Evolutionary conservation across 1,140 invertebrate genomes (phyloP).

Genomic region (Drosophila sulfurigaster): DNA sequence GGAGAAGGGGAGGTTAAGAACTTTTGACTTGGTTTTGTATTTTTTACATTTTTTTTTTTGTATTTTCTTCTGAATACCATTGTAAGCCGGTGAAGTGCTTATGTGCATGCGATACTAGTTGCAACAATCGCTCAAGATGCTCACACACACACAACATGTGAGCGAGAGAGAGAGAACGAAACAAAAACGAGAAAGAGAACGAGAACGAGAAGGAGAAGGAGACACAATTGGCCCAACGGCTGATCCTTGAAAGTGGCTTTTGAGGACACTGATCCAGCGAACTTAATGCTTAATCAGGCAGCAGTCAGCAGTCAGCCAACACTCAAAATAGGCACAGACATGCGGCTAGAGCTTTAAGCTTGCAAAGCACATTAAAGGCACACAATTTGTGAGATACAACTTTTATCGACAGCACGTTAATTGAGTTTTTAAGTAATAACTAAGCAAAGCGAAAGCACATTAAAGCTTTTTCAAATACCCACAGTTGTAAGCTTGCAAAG

Average conservation of each 20-base stretch:
- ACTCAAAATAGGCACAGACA: too few species aligned
- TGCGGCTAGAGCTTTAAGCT: too few species aligned
- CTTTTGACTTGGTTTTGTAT: conserved; percentile 38
- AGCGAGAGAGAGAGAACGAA: too few species aligned
- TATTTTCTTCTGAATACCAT: conserved; percentile 32
- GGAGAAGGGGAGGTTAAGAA: not conserved
- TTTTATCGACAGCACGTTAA: too few species aligned
- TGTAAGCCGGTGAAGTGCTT: conserved; percentile 42
- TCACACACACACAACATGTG: too few species aligned
- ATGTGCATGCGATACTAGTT: conserved; percentile 35
- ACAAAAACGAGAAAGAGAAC: not conserved
- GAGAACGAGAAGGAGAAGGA: not conserved
- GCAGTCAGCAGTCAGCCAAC: not conserved
- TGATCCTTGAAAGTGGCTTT: conserved; percentile 34
- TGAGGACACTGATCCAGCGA: conserved; percentile 18
- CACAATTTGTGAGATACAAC: too few species aligned
- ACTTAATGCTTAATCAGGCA: not conserved
- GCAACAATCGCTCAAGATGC: conserved; percentile 41
- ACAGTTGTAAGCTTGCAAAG: not conserved
- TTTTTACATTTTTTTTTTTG: conserved; percentile 11
- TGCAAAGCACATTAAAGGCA: too few species aligned
- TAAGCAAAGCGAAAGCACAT: not conserved
- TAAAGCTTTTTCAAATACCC: not conserved
- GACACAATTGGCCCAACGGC: conserved; percentile 38
- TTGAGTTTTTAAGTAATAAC: too few species aligned